Conservation (phyloP, 2,888 invertebrate genomes). For the Lycaena phlaeas region DNA sequence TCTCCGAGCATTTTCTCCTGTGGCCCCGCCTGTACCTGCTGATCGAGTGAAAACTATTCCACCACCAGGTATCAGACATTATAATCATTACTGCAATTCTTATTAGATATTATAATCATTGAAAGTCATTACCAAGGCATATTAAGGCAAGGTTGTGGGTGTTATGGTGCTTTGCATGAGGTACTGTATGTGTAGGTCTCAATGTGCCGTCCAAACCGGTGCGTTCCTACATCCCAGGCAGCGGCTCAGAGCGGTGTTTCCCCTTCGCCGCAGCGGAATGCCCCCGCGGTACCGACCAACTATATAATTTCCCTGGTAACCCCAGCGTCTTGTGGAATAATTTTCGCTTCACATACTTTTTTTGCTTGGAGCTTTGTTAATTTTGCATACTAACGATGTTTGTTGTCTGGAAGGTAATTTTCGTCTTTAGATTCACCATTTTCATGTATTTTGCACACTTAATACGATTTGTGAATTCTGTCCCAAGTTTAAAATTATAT, state of each 20-base stretch:
- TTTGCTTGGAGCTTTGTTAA: conserved; percentile 26
- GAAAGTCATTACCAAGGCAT: no score
- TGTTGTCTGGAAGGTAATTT: no score
- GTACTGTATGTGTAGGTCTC: conserved; percentile 48
- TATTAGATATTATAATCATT: no score
- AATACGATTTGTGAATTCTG: no score
- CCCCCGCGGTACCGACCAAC: conserved; percentile 48
- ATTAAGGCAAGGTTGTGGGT: background rate
- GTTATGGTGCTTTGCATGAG: conserved; percentile 3
- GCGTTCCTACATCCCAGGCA: conserved; percentile 48
- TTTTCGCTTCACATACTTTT: conserved; percentile 37
- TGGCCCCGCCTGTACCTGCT: conserved; percentile 68
- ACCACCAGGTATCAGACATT: conserved; percentile 17
- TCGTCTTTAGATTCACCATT: no score
- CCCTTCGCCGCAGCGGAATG: conserved; percentile 43
- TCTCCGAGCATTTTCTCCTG: conserved; percentile 79
- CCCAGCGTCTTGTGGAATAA: conserved; percentile 19
- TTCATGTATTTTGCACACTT: no score
- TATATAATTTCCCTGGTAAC: conserved; percentile 62
- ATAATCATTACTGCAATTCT: background rate
- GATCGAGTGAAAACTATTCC: conserved; percentile 72
- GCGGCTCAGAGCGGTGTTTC: conserved; percentile 54
- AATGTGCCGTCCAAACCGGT: conserved; percentile 49
- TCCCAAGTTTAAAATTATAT: no score
- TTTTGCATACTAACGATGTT: conserved; percentile 6